Percentiles rank a stretch among this genome's conserved stretches.
Conservation (phyloP, 2,113 vertebrate genomes). For the Jaculus jaculus region DNA sequence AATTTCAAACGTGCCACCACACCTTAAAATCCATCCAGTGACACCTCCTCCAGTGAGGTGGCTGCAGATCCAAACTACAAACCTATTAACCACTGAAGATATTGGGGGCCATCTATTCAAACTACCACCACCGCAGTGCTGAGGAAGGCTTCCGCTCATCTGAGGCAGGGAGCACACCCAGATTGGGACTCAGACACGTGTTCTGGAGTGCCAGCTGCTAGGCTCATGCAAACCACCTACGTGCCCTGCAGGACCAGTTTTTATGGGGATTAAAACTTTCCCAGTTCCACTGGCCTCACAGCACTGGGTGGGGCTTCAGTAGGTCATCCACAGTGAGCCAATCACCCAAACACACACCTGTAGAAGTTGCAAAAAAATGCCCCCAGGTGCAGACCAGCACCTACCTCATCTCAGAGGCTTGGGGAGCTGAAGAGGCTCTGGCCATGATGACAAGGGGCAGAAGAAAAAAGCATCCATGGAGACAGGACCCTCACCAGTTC, state of each 20-base stretch:
- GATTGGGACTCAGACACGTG: accelerated
- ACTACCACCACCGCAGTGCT: neutral
- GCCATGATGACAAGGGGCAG: neutral
- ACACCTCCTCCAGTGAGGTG: too few relatives aligned
- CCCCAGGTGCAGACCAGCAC: neutral
- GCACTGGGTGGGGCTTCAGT: neutral
- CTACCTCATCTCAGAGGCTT: accelerated
- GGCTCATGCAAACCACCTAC: neutral
- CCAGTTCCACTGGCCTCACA: neutral
- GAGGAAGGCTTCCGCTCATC: neutral
- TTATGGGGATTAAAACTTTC: neutral
- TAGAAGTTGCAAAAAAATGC: neutral
- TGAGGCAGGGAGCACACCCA: neutral
- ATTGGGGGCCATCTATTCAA: too few relatives aligned
- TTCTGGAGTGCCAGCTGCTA: neutral
- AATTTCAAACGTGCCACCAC: too few relatives aligned
- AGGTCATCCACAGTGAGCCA: neutral
- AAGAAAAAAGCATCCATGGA: neutral
- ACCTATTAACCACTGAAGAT: too few relatives aligned
- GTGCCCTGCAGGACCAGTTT: neutral
- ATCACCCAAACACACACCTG: neutral
- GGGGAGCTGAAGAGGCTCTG: neutral
- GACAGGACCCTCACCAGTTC: neutral
- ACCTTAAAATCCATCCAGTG: too few relatives aligned
- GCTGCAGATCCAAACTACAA: too few relatives aligned